Conservation (phyloP, 1,140 invertebrate genomes). For the Megathymus violae region DNA sequence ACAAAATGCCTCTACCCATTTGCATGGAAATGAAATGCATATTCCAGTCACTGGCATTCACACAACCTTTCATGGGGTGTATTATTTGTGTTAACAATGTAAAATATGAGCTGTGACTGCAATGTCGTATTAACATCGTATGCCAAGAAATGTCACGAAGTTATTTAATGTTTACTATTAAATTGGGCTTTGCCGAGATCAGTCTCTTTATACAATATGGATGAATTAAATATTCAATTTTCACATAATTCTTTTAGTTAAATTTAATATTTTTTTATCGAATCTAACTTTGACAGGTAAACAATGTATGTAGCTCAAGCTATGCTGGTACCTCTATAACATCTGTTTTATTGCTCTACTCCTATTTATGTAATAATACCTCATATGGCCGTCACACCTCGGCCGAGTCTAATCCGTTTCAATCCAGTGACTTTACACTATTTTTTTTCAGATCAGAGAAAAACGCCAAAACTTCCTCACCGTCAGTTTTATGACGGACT, state of each 20-base stretch:
- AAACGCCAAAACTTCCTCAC: too few relatives aligned
- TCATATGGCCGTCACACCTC: too few relatives aligned
- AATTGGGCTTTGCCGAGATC: not conserved
- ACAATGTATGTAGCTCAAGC: too few relatives aligned
- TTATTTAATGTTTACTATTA: not conserved
- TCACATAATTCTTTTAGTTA: not conserved
- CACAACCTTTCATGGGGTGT: not conserved
- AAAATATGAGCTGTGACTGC: conserved; percentile 16
- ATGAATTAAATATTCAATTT: not conserved
- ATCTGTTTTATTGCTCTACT: too few relatives aligned
- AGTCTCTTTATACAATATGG: not conserved
- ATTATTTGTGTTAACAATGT: conserved; percentile 24
- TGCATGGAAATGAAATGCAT: not conserved
- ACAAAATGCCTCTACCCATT: not conserved
- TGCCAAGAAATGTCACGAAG: conserved; percentile 22
- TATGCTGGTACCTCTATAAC: too few relatives aligned
- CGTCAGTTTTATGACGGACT: too few relatives aligned
- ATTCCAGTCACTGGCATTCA: not conserved
- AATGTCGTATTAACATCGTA: conserved; percentile 18
- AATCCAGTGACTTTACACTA: too few relatives aligned
- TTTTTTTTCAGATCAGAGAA: too few relatives aligned
- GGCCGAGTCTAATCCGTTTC: too few relatives aligned
- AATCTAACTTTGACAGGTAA: too few relatives aligned
- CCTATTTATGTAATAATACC: too few relatives aligned
- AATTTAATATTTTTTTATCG: too few relatives aligned